Conservation (phyloP, 2,888 invertebrate species). For the Hecatera dysodea region DNA sequence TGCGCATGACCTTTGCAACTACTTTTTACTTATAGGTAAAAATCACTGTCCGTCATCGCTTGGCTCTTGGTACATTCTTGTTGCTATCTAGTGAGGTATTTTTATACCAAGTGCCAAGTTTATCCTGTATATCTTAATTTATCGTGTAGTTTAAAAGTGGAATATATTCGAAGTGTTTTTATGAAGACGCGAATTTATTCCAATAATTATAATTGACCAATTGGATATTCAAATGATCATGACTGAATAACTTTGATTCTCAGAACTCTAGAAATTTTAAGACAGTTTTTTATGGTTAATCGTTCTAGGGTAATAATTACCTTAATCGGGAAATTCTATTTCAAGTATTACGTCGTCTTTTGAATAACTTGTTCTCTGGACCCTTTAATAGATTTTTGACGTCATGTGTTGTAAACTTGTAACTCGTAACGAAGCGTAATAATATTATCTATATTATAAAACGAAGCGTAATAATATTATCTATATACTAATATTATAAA, state of each 20-base stretch:
- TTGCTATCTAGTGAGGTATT: slow-evolving; percentile 25
- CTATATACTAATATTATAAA: no score
- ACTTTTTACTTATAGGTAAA: slow-evolving; percentile 62
- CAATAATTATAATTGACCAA: background rate
- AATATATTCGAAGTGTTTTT: slow-evolving; percentile 9
- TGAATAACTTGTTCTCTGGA: background rate
- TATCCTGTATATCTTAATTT: slow-evolving; percentile 42
- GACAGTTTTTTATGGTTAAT: background rate
- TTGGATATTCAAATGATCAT: background rate
- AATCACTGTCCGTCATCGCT: slow-evolving; percentile 61
- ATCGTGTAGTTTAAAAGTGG: background rate
- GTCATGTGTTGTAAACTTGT: no score
- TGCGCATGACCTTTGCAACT: slow-evolving; percentile 60
- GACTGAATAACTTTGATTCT: background rate
- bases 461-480: no score
- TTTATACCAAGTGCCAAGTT: slow-evolving; percentile 20
- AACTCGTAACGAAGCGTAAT: no score
- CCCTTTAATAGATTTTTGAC: background rate
- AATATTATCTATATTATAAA: no score
- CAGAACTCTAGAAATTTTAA: no score
- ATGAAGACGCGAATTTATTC: background rate
- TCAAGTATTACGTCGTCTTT: background rate
- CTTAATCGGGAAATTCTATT: background rate
- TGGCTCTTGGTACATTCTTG: slow-evolving; percentile 46
- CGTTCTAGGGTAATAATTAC: background rate